Percentiles rank a stretch among this genome's conserved stretches.
phyloP scores from a whole-genome alignment of 2,888 invertebrate species.

The Dasypolia templi region DNA sequence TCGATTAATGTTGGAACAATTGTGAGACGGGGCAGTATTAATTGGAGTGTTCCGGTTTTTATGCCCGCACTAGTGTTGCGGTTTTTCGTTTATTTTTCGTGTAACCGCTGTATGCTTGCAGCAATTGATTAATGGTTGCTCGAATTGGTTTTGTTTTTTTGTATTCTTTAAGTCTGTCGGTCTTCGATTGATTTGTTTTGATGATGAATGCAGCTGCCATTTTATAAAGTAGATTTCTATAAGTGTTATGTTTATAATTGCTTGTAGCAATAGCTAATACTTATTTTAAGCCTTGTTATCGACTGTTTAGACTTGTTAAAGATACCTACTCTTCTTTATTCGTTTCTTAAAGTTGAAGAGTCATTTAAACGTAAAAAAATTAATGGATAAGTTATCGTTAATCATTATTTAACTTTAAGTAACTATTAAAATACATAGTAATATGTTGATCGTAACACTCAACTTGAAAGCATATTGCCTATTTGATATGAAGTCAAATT shows the following conservation, averaged over 20 bases:
- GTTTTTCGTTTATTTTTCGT: slow-evolving; percentile 55
- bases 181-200: slow-evolving; percentile 23
- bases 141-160: slow-evolving; percentile 12
- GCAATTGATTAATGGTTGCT: slow-evolving; percentile 51
- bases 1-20: slow-evolving; percentile 74
- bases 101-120: slow-evolving; percentile 46
- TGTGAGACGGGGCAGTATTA: slow-evolving; percentile 74
- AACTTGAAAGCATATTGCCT: too few species aligned
- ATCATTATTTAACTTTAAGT: too few species aligned
- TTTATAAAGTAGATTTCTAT: not conserved
- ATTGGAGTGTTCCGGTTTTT: slow-evolving; percentile 83
- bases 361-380: too few species aligned
- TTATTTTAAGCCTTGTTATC: not conserved
- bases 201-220: slow-evolving; percentile 7
- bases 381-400: too few species aligned
- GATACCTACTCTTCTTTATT: too few species aligned
- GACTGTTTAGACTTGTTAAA: too few species aligned
- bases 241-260: too few species aligned
- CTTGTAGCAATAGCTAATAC: too few species aligned
- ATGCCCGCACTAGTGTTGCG: slow-evolving; percentile 59
- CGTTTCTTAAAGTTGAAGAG: too few species aligned
- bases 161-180: slow-evolving; percentile 14
- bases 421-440: too few species aligned
- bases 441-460: not conserved
- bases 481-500: not conserved